phyloP scores from a whole-genome alignment of 1,140 invertebrate genomes.

The Brachionus plicatilis region DNA sequence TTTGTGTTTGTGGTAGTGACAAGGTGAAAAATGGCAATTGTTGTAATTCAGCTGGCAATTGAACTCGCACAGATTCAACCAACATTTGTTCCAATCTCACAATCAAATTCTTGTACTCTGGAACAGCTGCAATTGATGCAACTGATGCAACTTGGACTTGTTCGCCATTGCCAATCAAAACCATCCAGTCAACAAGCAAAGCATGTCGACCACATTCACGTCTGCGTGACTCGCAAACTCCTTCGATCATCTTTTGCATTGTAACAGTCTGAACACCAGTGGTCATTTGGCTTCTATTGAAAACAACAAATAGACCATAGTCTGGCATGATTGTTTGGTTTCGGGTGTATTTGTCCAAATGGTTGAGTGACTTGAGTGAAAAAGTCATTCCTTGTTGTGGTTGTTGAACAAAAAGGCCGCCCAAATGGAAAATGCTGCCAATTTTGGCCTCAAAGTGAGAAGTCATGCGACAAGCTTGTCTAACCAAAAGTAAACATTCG shows the following conservation, averaged over 20 bases:
- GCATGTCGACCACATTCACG: not conserved
- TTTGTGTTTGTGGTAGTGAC: not conserved
- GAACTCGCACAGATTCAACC: not conserved
- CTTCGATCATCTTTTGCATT: not conserved
- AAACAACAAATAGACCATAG: slow-evolving; percentile 16
- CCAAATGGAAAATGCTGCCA: not conserved
- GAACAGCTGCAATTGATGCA: not conserved
- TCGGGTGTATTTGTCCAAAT: slow-evolving; percentile 14
- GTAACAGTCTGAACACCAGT: not conserved
- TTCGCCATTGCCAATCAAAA: not conserved
- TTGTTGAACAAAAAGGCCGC: not conserved
- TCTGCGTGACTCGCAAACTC: not conserved
- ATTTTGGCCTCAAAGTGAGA: slow-evolving; percentile 21
- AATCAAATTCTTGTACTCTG: not conserved
- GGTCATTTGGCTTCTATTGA: not conserved
- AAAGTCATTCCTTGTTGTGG: not conserved
- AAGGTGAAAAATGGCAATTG: not conserved
- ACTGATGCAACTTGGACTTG: not conserved
- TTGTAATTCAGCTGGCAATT: slow-evolving; percentile 9
- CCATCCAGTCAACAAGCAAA: not conserved
- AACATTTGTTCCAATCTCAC: not conserved
- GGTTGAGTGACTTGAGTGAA: not conserved
- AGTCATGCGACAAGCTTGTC: not conserved
- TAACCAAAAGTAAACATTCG: not conserved
- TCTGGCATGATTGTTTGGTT: not conserved